Base-by-base conservation (phyloP, 1,140 invertebrate genomes). In the Caenorhabditis latens region DNA sequence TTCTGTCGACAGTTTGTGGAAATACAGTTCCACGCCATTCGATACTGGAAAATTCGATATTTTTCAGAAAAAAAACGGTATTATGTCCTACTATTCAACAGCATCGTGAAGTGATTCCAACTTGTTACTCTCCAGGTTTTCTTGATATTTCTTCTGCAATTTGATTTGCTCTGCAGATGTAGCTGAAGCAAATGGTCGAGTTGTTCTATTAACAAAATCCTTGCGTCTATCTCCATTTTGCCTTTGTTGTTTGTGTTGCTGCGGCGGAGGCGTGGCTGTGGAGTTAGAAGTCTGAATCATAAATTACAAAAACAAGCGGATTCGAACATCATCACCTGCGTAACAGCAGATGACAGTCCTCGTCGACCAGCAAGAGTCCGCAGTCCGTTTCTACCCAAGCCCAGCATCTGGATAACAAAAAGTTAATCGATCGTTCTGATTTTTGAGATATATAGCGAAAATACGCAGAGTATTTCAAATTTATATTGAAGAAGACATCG, bases 61-160 rank as follows among this genome's bases (percentile, higher is more conserved):
- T 50, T 79, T 24, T 4, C 2, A 3, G 11, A 50, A 50, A 11
- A 21, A 1, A 43, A 11, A 6, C 4, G n/a, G 1, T 1, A 21
- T 13, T 53, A 4, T 9, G 0, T 9, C 71, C 50, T 14, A 79
- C 71, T 79, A 79, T 79, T 79, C 71, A 43, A 79, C 46, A 13
- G 71, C 71, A 9, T 79, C 71, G 50, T 79, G 71, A 13, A 79
- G 71, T 14, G 71, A 19, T 32, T 79, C 71, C n/a, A 79, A 50
- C 46, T 79, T 79, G 42, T 53, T 53, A 11, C 46, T 79, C 9
- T 79, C 71, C 21, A 79, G 11, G 24, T 24, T 53, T 24, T 53
- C 71, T 24, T 79, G 71, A 79, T 79, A 79, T 53, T 79, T 79
- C 46, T 79, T 79, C n/a, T 79, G 71, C 11, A 79, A n/a, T 11